These are phyloP conservation scores for Ceyx margarethae DNA, from an alignment of 2,113 vertebrate species.

Conservation along the genomic window DNA sequence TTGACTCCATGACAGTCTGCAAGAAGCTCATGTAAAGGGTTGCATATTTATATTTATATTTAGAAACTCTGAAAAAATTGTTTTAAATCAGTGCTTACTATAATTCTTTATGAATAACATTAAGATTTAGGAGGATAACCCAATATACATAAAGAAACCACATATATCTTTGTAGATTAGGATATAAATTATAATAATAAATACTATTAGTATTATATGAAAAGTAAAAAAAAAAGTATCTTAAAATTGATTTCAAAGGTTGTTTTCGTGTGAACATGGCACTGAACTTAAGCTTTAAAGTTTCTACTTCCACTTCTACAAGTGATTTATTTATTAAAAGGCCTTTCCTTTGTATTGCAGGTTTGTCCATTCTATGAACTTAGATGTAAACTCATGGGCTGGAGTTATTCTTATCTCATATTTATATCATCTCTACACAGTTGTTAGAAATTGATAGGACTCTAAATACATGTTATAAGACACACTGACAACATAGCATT, in stretches of 20 bases:
- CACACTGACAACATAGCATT: not conserved
- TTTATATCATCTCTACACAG: not conserved
- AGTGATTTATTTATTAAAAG: not conserved
- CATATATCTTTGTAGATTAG: not conserved
- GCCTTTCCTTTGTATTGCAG: not conserved
- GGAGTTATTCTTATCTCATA: not conserved
- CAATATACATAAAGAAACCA: not conserved
- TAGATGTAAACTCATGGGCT: not conserved
- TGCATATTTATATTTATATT: not conserved
- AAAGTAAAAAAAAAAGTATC: not conserved
- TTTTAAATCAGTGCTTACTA: not conserved
- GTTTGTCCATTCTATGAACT: not conserved
- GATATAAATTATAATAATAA: not conserved
- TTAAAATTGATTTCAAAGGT: not conserved
- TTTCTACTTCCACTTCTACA: not conserved
- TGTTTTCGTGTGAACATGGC: not conserved
- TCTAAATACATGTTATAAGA: not conserved
- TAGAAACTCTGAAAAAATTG: not conserved
- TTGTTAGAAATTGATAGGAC: not conserved
- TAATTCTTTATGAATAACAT: not conserved
- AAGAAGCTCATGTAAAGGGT: not conserved
- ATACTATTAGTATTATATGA: not conserved
- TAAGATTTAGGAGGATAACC: not conserved
- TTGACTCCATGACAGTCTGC: not conserved
- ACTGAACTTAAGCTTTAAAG: not conserved